Evolutionary conservation across 2,113 vertebrate genomes (phyloP), one percentile per base, ranked within the genome.

Genomic region (Chroicocephalus ridibundus): DNA sequence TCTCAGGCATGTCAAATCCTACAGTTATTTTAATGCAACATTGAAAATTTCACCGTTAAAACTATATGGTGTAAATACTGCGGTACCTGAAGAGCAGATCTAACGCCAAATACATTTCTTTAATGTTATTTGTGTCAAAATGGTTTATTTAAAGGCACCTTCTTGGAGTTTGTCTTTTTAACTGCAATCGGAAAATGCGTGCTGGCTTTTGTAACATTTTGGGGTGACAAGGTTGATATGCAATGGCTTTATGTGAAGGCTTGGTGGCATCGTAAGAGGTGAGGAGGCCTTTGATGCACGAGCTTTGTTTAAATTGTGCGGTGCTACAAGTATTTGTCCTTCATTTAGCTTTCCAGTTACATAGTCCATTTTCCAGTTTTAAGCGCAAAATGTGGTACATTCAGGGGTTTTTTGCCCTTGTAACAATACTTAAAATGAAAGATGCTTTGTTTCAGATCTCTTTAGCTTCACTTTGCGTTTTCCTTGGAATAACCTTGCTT

Each of bases 401-500:
- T 79, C 36, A 13, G 31, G 11, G 15, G 47, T 60, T 66, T 52
- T 20, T 55, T 5, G 13, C 49, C 52, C 34, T 26, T 38, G 21
- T 72, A 90, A 51, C 42, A 81, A 52, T 34, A 66, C 36, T 87
- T 85, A 80, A 92, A 94, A 82, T 96, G 77, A 93, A 94, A 74
- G 47, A 89, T 91, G 70, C 34, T 85, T 92, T 85, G 31, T 85
- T 96, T 91, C 61, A 57, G 70, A 38, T 69, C 58, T 94, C 22
- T 51, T 80, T 89, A 91, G 62, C 62, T 89, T 76, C 61, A 51
- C 91, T 93, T 91, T 61, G 29, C 68, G 6, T 95, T 96, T 95
- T 94, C 89, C 86, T 95, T 97, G 86, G 70, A 82, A 94, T 95
- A 94, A 93, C 88, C 93, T 97, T 94, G 77, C 88, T 76, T 47